These are phyloP conservation scores for Limanda limanda DNA, from an alignment of 2,113 vertebrate genomes.

Conservation along the genomic window DNA sequence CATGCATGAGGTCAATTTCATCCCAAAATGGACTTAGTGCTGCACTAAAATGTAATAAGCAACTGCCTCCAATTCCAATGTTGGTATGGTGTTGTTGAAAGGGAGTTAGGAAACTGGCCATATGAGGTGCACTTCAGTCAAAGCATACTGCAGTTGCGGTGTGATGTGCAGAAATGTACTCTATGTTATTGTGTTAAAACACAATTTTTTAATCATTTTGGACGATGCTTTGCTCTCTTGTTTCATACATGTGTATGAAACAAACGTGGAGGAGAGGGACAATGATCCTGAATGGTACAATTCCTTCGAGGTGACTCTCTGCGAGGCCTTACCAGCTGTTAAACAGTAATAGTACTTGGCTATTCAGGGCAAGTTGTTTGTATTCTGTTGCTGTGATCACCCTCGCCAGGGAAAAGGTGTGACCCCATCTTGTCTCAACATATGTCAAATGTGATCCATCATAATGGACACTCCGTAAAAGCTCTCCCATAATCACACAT, in stretches of 20 bases:
- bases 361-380: constrained; percentile 48
- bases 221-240: not conserved
- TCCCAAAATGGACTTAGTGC: no score
- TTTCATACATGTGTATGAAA: not conserved
- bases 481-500: constrained; percentile 49
- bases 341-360: constrained; percentile 18
- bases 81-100: no score
- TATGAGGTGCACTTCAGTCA: no score
- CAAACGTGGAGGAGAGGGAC: not conserved
- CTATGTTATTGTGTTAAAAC: no score
- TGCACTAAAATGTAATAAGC: no score
- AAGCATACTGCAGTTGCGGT: no score
- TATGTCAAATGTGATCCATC: constrained; percentile 43
- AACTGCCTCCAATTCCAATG: no score
- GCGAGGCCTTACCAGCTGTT: constrained; percentile 1
- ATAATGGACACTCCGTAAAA: constrained; percentile 42
- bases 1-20: no score
- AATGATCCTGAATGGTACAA: not conserved
- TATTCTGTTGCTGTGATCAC: constrained; percentile 52
- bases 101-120: no score
- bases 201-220: not conserved
- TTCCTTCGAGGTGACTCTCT: not conserved
- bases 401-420: constrained; percentile 45
- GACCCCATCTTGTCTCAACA: constrained; percentile 52
- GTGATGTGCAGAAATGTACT: no score